phyloP scores from a whole-genome alignment of 2,797 vertebrate genomes.

The Pristis pectinata region DNA sequence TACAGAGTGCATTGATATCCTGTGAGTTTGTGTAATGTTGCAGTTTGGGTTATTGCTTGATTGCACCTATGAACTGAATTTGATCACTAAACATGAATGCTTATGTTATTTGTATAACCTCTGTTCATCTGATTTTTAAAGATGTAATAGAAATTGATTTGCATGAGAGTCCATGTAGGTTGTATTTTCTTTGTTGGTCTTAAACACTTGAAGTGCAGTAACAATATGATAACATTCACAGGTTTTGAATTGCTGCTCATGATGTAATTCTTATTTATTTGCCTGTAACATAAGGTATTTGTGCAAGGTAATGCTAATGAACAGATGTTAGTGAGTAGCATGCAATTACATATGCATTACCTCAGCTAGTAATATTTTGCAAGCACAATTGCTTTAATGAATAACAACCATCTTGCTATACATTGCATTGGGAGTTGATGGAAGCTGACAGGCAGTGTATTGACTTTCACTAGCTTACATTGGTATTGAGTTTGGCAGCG shows the following conservation, averaged over 20 bases:
- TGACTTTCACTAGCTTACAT: slow-evolving; percentile 83
- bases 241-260: neutral
- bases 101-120: neutral
- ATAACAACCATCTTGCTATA: slow-evolving; percentile 32
- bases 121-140: neutral
- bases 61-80: neutral
- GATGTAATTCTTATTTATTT: slow-evolving; percentile 30
- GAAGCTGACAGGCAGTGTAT: slow-evolving; percentile 54
- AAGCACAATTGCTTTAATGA: slow-evolving; percentile 37
- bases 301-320: slow-evolving; percentile 28
- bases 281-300: slow-evolving; percentile 32
- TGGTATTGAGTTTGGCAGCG: slow-evolving; percentile 83
- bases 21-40: slow-evolving; percentile 11
- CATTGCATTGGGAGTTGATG: slow-evolving; percentile 32
- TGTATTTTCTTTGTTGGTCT: neutral
- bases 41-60: neutral
- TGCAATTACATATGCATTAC: slow-evolving; percentile 36
- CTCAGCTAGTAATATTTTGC: slow-evolving; percentile 28
- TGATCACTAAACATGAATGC: neutral
- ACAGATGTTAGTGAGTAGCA: slow-evolving; percentile 35
- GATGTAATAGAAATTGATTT: neutral
- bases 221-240: neutral
- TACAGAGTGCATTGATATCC: slow-evolving; percentile 6
- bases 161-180: neutral
- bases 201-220: neutral